A percentile compares a stretch with the other conserved stretches of the same genome.
Evolutionary conservation across 35 echinoderm and acorn worm species (phyloP).

Genomic region (Ophioderma brevispina): DNA sequence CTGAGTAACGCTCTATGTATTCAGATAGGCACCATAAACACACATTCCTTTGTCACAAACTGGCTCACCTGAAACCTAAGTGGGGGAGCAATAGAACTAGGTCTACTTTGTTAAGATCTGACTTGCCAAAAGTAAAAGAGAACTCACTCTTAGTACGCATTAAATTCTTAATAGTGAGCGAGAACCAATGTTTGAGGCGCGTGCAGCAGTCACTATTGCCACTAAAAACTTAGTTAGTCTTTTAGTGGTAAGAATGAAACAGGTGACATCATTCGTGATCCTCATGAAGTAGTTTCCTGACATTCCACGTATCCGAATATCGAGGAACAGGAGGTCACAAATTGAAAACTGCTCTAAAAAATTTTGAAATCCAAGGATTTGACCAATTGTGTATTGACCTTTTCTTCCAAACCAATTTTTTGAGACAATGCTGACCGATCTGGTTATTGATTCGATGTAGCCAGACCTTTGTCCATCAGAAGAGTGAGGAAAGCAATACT

Average conservation of each 20-base stretch:
- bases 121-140: too few relatives aligned
- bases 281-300: slow-evolving; percentile 4
- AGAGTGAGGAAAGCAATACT: slow-evolving; percentile 18
- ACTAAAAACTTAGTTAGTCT: too few relatives aligned
- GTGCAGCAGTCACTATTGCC: too few relatives aligned
- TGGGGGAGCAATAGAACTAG: background rate
- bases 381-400: background rate
- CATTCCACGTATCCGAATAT: slow-evolving; percentile 55
- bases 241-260: too few relatives aligned
- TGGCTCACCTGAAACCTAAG: slow-evolving; percentile 5
- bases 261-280: slow-evolving; percentile 46
- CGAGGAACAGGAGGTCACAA: slow-evolving; percentile 28
- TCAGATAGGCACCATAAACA: slow-evolving; percentile 10
- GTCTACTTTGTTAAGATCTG: too few relatives aligned
- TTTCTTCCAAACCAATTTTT: background rate
- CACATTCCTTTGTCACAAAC: slow-evolving; percentile 31
- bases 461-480: slow-evolving; percentile 19
- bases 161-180: too few relatives aligned
- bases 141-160: too few relatives aligned
- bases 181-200: too few relatives aligned
- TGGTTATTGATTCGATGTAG: slow-evolving; percentile 56
- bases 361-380: slow-evolving; percentile 11
- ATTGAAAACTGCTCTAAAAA: slow-evolving; percentile 55
- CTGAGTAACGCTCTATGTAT: slow-evolving; percentile 12
- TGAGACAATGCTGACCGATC: background rate